Evolutionary conservation across 2,888 invertebrate species (phyloP), one percentile per base, ranked within the genome.

Genomic region (Leistus spinibarbis): DNA sequence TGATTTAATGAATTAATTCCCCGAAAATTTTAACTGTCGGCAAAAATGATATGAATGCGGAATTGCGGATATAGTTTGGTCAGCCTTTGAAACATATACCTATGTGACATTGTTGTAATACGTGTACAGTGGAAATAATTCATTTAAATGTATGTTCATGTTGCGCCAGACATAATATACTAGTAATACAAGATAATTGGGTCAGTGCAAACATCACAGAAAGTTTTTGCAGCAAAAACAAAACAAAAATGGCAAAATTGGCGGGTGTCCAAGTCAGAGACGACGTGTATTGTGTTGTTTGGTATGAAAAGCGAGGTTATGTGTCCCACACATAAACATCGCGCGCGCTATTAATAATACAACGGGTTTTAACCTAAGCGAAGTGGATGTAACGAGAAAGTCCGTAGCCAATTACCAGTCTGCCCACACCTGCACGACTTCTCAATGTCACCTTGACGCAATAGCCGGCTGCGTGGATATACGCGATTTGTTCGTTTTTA

Each of bases 401-500:
- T 5, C 57, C n/a, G 57, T 17, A 57, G 57, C 57, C 57, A 64
- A 64, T 27, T 64, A 64, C 64, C n/a, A 64, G 9, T 23, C n/a
- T 1, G 16, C 64, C 64, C 27, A 64, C 64, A 64, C 27, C 27
- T 24, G 64, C 60, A 17, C 10, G 19, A 60, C 23, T 64, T 64
- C 57, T 57, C 64, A 64, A 64, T 23, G 64, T 64, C 64, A 64
- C 64, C 64, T 64, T 64, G 23, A 64, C 23, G 27, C 16, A 64
- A 64, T 23, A 23, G 7, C 17, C 63, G 13, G 9, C 10, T 19
- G 57, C 57, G 60, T 60, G 60, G 20, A 60, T 13, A 60, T 10
- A 56, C n/a, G 17, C 17, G 56, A 17, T 13, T 56, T 10, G n/a
- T 5, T 4, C 20, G 57, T 27, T 27, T 27, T 7, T 40, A 40